phyloP scores from a whole-genome alignment of 2,888 invertebrate genomes.

The Dryobotodes eremita region DNA sequence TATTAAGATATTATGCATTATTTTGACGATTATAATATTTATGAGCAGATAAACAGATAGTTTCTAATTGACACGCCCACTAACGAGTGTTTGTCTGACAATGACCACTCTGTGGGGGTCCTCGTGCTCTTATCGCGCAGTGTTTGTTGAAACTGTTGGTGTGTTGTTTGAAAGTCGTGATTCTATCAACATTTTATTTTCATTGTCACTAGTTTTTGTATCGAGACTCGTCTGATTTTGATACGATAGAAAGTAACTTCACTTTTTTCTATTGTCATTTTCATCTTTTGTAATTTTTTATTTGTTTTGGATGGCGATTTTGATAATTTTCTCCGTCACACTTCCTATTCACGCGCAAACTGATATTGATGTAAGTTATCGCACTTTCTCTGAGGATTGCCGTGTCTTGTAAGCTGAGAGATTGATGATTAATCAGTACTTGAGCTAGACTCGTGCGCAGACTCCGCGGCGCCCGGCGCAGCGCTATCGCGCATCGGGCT shows the following conservation, averaged over 20 bases:
- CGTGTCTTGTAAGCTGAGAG: slow-evolving; percentile 65
- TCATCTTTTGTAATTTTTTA: slow-evolving; percentile 70
- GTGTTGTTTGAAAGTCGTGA: slow-evolving; percentile 76
- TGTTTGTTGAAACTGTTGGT: slow-evolving; percentile 65
- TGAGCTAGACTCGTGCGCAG: slow-evolving; percentile 82
- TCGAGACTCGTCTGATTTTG: slow-evolving; percentile 73
- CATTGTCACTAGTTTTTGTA: slow-evolving; percentile 80
- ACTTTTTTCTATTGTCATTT: slow-evolving; percentile 80
- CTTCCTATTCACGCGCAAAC: slow-evolving; percentile 46
- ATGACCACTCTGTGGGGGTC: slow-evolving; percentile 54
- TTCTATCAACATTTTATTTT: slow-evolving; percentile 78
- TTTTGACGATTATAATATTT: slow-evolving; percentile 35
- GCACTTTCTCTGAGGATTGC: slow-evolving; percentile 72
- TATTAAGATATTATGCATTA: slow-evolving; percentile 49
- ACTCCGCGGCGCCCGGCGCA: slow-evolving; percentile 81
- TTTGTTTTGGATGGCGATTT: slow-evolving; percentile 64
- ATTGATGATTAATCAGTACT: slow-evolving; percentile 81
- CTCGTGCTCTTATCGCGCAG: slow-evolving; percentile 65
- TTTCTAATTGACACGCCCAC: slow-evolving; percentile 49
- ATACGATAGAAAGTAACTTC: slow-evolving; percentile 81
- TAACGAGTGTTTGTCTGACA: slow-evolving; percentile 47
- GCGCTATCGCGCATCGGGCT: slow-evolving; percentile 78
- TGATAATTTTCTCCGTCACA: slow-evolving; percentile 56
- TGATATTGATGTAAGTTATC: slow-evolving; percentile 58
- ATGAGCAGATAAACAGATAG: slow-evolving; percentile 34